These are phyloP conservation scores for Acanthosepion esculentum DNA, from an alignment of 2,888 invertebrate genomes.

Conservation along the genomic window DNA sequence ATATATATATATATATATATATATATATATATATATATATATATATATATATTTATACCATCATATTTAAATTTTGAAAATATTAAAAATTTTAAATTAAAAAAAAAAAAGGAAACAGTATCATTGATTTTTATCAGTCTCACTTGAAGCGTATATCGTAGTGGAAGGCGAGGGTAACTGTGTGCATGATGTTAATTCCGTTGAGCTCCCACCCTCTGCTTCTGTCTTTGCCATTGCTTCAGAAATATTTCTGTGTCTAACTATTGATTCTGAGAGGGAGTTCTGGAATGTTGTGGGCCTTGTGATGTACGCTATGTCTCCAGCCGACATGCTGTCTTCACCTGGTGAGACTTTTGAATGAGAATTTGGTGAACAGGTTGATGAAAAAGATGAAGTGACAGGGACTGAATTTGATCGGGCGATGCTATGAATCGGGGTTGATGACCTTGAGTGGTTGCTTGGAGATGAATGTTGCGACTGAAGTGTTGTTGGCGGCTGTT, in stretches of 20 bases:
- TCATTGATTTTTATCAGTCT: not conserved
- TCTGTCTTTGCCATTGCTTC: not conserved
- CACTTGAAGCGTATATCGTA: not conserved
- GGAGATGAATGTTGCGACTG: not conserved
- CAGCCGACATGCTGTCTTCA: not conserved
- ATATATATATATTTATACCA: no score
- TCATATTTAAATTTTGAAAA: no score
- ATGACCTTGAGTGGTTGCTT: not conserved
- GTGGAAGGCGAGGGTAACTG: not conserved
- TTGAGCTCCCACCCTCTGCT: not conserved
- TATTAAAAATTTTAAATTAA: no score
- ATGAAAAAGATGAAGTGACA: not conserved
- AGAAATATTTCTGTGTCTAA: constrained; percentile 18
- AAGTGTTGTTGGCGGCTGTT: not conserved
- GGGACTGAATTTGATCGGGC: not conserved
- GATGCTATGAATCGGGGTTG: not conserved
- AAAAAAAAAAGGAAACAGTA: not conserved
- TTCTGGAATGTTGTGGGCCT: constrained; percentile 35
- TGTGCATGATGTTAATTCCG: not conserved
- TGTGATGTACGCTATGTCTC: not conserved
- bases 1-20: no score
- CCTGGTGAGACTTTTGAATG: not conserved
- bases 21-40: no score
- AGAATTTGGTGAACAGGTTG: not conserved
- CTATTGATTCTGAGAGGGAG: constrained; percentile 51